Conservation (phyloP, 2,888 invertebrate genomes). For the Seira musarum region DNA sequence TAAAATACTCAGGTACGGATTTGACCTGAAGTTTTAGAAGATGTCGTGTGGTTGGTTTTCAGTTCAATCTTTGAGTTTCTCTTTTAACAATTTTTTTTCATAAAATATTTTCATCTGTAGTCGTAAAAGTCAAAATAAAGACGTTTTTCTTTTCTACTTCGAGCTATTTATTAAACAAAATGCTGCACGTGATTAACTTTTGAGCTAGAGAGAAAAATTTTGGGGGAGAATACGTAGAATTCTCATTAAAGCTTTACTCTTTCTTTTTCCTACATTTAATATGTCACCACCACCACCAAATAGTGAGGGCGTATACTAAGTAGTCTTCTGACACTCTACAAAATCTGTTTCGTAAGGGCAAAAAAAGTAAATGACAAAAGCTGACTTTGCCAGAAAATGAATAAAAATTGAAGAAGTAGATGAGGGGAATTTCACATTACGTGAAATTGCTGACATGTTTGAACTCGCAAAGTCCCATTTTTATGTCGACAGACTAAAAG, state of each 20-base stretch:
- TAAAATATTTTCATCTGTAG: conserved; percentile 1
- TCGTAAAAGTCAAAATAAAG: conserved; percentile 15
- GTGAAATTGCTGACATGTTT: conserved; percentile 30
- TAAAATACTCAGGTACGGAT: background rate
- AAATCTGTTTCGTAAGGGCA: conserved; percentile 2
- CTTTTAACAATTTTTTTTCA: too few relatives aligned
- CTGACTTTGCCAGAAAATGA: conserved; percentile 40
- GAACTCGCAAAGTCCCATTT: conserved; percentile 19
- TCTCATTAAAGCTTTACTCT: conserved; percentile 43
- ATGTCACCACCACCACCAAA: conserved; percentile 33
- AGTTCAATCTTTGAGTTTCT: background rate
- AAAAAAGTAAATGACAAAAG: conserved; percentile 18
- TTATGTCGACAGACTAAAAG: background rate
- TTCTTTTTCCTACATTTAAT: conserved; percentile 17
- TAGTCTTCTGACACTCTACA: background rate
- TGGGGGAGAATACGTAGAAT: background rate
- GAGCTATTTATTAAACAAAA: conserved; percentile 47
- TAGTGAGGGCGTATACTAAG: too few relatives aligned
- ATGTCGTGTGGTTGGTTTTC: background rate
- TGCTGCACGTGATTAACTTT: conserved; percentile 49
- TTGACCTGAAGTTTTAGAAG: background rate
- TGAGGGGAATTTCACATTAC: conserved; percentile 29
- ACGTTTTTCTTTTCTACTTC: conserved; percentile 21
- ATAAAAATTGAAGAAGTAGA: conserved; percentile 46
- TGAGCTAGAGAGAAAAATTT: conserved; percentile 26